Base-by-base conservation (phyloP, 2,113 vertebrate genomes). In the Ailuropoda melanoleuca region DNA sequence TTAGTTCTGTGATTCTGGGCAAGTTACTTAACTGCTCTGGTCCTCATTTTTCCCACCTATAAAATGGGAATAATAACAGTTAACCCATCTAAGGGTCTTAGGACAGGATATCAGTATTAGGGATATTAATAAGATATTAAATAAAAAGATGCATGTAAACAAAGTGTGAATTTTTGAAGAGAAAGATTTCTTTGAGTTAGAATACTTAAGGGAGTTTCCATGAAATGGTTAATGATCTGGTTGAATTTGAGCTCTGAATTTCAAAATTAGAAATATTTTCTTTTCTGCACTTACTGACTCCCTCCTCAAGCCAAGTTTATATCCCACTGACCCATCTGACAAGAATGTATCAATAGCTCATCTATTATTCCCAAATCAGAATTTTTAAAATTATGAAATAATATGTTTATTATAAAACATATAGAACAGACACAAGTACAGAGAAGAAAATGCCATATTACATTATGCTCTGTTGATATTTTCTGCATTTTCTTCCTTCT, bases 231-330 rank as follows among this genome's bases (percentile, higher is more conserved):
- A 90, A 62, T 62, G 15, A n/a, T 81, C 2, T n/a, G 23, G 12
- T 26, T 81, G 62, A 88, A 46, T 46, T 72, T 95, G 70, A 90
- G 34, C 50, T 93, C 31, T 84, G 62, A 88, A 85, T 89, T 94
- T 74, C n/a, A 94, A 89, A 70, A 86, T 83, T 43, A 87, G 24
- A 53, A 86, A 34, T 64, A 48, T 48, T 14, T 89, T 8, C 13
- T 23, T 31, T 78, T 37, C 15, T 37, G 8, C 60, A 15, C 21
- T 75, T 84, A 64, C 13, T 95, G 53, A 58, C 8, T 93, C 29
- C 24, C 24, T 74, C 90, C 39, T 72, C 48, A 93, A 66, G 3
- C 29, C 68, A 48, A 66, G 21, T 68, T 89, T 82, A 48, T 84
- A 87, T 50, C 64, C 24, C 64, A 95, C 31, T 94, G 56, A 68